Evolutionary conservation across 2,113 vertebrate genomes (phyloP).

Genomic region (Petroica traversi): DNA sequence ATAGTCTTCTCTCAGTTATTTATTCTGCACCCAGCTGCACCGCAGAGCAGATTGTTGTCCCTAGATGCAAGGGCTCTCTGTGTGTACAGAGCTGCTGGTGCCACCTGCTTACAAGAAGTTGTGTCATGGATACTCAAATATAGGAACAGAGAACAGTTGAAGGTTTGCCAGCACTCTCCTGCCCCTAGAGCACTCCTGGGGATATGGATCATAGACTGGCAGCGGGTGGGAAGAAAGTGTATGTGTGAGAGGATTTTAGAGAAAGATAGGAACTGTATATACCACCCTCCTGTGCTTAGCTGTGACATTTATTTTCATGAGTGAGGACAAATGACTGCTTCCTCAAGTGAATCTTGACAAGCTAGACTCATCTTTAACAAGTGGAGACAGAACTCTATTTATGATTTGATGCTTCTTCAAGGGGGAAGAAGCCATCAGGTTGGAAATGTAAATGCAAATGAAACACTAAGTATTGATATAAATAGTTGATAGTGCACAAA

Average conservation of each 20-base stretch:
- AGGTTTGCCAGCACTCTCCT: neutral
- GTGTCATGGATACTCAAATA: neutral
- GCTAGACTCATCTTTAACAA: constrained; percentile 59
- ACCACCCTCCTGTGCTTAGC: constrained; percentile 37
- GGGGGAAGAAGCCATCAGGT: constrained; percentile 44
- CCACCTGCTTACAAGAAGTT: neutral
- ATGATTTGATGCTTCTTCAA: constrained; percentile 50
- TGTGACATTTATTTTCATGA: constrained; percentile 66
- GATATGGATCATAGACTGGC: neutral
- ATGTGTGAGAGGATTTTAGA: constrained; percentile 18
- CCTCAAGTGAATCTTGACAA: constrained; percentile 63
- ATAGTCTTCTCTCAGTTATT: neutral
- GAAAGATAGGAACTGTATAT: constrained; percentile 28
- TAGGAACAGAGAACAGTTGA: neutral
- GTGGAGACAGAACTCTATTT: constrained; percentile 64
- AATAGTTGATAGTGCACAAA: constrained; percentile 63
- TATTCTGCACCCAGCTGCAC: neutral
- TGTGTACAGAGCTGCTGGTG: neutral
- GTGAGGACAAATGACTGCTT: constrained; percentile 62
- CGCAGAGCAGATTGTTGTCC: neutral
- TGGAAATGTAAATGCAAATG: constrained; percentile 60
- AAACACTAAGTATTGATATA: constrained; percentile 60
- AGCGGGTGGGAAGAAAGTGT: neutral
- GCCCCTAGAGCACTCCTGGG: neutral
- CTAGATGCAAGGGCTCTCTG: neutral